Conservation (phyloP, 2,113 vertebrate species). For the Oncorhynchus clarkii region DNA sequence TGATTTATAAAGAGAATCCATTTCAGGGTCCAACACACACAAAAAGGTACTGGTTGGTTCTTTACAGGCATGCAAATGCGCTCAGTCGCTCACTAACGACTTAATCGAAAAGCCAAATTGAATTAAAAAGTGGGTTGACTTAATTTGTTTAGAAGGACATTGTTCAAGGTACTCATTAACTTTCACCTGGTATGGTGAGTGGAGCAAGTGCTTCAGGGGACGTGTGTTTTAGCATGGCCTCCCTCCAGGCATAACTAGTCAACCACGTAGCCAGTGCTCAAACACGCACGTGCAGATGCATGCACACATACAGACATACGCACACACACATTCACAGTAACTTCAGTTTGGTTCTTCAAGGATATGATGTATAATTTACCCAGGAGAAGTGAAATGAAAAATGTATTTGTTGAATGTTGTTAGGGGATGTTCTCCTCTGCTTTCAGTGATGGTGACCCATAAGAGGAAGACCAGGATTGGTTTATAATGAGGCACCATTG, state of each 20-base stretch:
- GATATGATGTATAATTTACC: constrained; percentile 62
- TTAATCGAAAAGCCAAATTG: constrained; percentile 41
- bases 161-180: constrained; percentile 55
- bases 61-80: not conserved
- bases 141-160: constrained; percentile 44
- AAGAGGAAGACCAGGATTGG: constrained; percentile 21
- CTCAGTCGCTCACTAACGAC: constrained; percentile 1
- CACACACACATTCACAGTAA: constrained; percentile 38
- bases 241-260: constrained; percentile 30
- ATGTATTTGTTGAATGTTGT: constrained; percentile 45
- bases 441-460: constrained; percentile 29
- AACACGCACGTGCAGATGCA: not conserved
- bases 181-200: constrained; percentile 24
- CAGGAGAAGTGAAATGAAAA: constrained; percentile 50
- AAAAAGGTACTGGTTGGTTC: not conserved
- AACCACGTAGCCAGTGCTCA: constrained; percentile 34
- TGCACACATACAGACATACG: not conserved
- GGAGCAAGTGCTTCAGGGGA: constrained; percentile 14
- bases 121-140: constrained; percentile 53
- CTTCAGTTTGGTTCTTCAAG: constrained; percentile 51
- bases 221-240: constrained; percentile 24
- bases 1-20: constrained; percentile 2
- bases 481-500: constrained; percentile 51
- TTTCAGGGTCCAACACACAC: constrained; percentile 8
- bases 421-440: not conserved